Evolutionary conservation across 2,888 invertebrate species (phyloP).

Genomic region (Cryptus armator): DNA sequence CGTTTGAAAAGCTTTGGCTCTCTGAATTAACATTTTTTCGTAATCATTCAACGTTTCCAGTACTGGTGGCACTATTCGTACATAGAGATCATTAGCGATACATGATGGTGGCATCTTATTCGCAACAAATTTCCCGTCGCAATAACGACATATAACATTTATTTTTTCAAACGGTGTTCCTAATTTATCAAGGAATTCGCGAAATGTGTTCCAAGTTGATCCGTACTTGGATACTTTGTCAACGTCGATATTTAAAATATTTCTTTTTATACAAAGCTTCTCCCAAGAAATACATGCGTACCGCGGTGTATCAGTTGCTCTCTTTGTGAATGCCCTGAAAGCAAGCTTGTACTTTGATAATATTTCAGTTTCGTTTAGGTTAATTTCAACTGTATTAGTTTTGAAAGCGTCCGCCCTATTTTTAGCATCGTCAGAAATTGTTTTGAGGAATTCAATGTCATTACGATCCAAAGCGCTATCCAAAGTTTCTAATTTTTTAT

Average conservation of each 20-base stretch:
- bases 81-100: conserved; percentile 73
- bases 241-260: conserved; percentile 28
- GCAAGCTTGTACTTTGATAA: conserved; percentile 22
- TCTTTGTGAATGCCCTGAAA: conserved; percentile 56
- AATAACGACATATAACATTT: no score
- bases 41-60: conserved; percentile 70
- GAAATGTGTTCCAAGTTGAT: neutral
- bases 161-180: no score
- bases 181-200: no score
- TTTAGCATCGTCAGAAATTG: conserved; percentile 40
- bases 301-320: conserved; percentile 52
- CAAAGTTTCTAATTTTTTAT: neutral
- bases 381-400: conserved; percentile 22
- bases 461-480: conserved; percentile 1
- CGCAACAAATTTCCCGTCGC: conserved; percentile 61
- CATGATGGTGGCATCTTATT: conserved; percentile 73
- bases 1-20: conserved; percentile 80
- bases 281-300: conserved; percentile 65
- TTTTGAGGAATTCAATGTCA: neutral
- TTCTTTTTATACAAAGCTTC: conserved; percentile 61
- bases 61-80: conserved; percentile 62
- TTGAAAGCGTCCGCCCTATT: conserved; percentile 40
- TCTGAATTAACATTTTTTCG: conserved; percentile 76
- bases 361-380: conserved; percentile 58
- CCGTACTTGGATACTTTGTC: conserved; percentile 10